Evolutionary conservation across 1,140 invertebrate species (phyloP), one percentile per base, ranked within the genome.

Genomic region (Oryzaephilus surinamensis): DNA sequence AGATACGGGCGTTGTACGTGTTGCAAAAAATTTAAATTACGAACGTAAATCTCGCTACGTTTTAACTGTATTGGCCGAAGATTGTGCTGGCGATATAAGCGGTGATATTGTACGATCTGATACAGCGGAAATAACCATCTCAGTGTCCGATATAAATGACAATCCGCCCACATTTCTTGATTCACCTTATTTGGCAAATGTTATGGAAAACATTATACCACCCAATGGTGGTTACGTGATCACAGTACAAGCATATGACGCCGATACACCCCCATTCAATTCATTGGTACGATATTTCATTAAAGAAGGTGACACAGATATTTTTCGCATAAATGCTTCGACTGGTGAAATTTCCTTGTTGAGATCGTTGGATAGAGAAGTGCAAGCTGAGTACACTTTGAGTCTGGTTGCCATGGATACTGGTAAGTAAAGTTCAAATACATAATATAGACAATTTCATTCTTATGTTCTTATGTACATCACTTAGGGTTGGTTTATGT

Each of bases 131-230:
- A 64, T 81, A 37, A 70, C 72, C 24, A 77, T 81, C 45, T 72
- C 20, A 76, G 77, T 99, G 3, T 73, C 81, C 15, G 93, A 97
- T 65, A 84, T 97, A 47, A 97, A 97, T 63, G 94, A 98, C 65
- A 93, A 93, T 56, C 77, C 86, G 5, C 93, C 93, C 1, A 80
- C 85, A 1, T 97, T 97, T 58, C 63, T 88, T 21, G 81, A 88
- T 63, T 93, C 88, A 0, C 88, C 89, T 0, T 96, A 96, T 59
- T 61, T 88, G 38, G 87, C 88, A 0, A 81, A 88, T 54, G 84
- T 96, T n/a, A 83, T 88, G 74, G 93, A 97, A 66, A 91, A 92
- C 55, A 73, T 83, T 40, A 73, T 88, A 18, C 81, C 82, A 13
- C 79, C 81, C 1, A 76, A 77, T 46, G 74, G 71, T 19, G 81